Conservation (phyloP, 2,888 invertebrate genomes). For the Panzeria rudis region DNA sequence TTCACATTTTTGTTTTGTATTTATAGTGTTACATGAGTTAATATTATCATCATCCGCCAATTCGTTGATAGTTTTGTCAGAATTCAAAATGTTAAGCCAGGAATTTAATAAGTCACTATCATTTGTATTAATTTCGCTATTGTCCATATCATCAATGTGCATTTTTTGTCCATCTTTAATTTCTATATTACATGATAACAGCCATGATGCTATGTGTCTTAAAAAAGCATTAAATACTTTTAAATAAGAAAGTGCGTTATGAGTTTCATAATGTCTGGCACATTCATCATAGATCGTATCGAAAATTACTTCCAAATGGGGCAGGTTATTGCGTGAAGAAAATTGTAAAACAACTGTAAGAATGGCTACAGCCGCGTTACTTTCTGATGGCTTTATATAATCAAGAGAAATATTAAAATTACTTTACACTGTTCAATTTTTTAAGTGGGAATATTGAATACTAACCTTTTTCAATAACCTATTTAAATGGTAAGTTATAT, state of each 20-base stretch:
- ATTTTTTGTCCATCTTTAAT: conserved; percentile 73
- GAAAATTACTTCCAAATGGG: conserved; percentile 88
- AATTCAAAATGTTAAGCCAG: conserved; percentile 79
- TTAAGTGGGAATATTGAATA: background rate
- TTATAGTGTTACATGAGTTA: conserved; percentile 13
- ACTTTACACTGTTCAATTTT: background rate
- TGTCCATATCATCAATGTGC: conserved; percentile 72
- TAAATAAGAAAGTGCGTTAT: conserved; percentile 87
- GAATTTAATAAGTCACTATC: conserved; percentile 75
- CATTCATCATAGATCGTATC: conserved; percentile 86
- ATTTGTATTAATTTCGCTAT: conserved; percentile 47
- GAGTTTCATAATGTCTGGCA: conserved; percentile 84
- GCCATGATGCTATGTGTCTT: conserved; percentile 86
- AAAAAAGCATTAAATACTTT: conserved; percentile 89
- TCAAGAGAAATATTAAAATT: conserved; percentile 11
- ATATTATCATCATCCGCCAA: conserved; percentile 5
- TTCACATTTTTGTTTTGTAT: conserved; percentile 76
- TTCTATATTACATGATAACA: conserved; percentile 76
- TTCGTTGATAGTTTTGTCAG: conserved; percentile 18
- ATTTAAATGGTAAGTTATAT: conserved; percentile 89
- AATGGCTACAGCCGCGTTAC: conserved; percentile 88
- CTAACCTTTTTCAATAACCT: conserved; percentile 86
- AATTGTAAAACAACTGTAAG: conserved; percentile 89
- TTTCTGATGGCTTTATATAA: conserved; percentile 80
- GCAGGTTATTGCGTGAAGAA: conserved; percentile 87